Evolutionary conservation across 2,113 vertebrate species (phyloP).

Genomic region (Oncorhynchus kisutch): DNA sequence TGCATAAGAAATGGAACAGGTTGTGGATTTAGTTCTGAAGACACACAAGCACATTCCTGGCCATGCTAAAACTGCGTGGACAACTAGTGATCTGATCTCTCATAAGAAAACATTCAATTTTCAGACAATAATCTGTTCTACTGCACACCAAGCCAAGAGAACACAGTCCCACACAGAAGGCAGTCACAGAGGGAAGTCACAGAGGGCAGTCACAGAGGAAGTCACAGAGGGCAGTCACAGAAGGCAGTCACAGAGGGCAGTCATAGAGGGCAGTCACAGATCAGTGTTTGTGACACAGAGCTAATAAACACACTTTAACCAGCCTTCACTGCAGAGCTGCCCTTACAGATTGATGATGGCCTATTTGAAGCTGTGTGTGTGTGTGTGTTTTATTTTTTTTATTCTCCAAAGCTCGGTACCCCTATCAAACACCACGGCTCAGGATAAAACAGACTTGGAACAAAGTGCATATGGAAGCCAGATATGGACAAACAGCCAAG

Average conservation of each 20-base stretch:
- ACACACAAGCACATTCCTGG: neutral
- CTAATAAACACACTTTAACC: conserved; percentile 9
- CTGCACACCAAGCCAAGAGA: neutral
- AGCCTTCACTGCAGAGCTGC: neutral
- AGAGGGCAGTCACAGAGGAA: no score
- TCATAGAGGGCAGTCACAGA: no score
- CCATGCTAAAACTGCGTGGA: neutral
- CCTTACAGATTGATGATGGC: neutral
- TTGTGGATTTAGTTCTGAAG: neutral
- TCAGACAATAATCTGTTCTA: neutral
- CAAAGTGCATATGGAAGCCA: conserved; percentile 57
- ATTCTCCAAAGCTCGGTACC: neutral
- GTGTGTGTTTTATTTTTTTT: neutral
- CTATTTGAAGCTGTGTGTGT: neutral
- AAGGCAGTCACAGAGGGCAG: no score
- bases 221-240: no score
- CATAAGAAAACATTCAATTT: neutral
- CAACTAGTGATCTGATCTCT: neutral
- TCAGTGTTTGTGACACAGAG: neutral
- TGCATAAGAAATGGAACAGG: no score
- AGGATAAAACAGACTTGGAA: conserved; percentile 26
- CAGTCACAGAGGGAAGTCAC: neutral
- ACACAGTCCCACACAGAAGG: neutral
- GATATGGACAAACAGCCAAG: conserved; percentile 13
- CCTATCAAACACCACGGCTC: conserved; percentile 17